Percentiles rank a stretch among this genome's conserved stretches.
Conservation (phyloP, 1,140 invertebrate species). For the Pseudomyrmex sp. region DNA sequence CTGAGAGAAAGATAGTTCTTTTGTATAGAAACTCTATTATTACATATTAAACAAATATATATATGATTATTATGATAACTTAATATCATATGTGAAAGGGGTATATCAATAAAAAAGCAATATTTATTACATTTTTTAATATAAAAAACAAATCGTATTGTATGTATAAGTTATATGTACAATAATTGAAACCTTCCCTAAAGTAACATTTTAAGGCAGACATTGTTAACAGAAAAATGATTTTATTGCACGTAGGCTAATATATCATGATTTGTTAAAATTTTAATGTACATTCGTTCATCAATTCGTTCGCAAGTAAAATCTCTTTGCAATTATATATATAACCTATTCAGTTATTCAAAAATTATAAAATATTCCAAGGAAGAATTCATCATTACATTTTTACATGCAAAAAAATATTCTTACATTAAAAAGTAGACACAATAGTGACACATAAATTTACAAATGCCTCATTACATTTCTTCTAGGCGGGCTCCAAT, state of each 20-base stretch:
- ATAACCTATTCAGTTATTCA: too few species aligned
- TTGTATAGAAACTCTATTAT: too few species aligned
- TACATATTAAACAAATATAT: background rate
- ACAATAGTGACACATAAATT: slow-evolving; percentile 56
- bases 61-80: slow-evolving; percentile 10
- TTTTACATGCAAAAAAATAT: slow-evolving; percentile 56
- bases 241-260: slow-evolving; percentile 72
- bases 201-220: slow-evolving; percentile 69
- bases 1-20: background rate
- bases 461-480: slow-evolving; percentile 65
- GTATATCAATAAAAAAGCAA: slow-evolving; percentile 69
- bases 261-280: slow-evolving; percentile 63
- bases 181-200: slow-evolving; percentile 80
- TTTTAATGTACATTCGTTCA: slow-evolving; percentile 48
- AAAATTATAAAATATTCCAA: background rate
- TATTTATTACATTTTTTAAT: slow-evolving; percentile 78
- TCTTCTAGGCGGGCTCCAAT: slow-evolving; percentile 72
- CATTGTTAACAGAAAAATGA: slow-evolving; percentile 58
- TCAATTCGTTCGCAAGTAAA: slow-evolving; percentile 47
- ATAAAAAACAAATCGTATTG: slow-evolving; percentile 79
- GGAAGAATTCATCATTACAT: slow-evolving; percentile 62
- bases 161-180: slow-evolving; percentile 77
- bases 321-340: slow-evolving; percentile 15
- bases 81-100: slow-evolving; percentile 45
- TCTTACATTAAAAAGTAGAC: slow-evolving; percentile 39